These are phyloP conservation scores for Daboia siamensis DNA, from an alignment of 2,113 vertebrate species.

Conservation along the genomic window DNA sequence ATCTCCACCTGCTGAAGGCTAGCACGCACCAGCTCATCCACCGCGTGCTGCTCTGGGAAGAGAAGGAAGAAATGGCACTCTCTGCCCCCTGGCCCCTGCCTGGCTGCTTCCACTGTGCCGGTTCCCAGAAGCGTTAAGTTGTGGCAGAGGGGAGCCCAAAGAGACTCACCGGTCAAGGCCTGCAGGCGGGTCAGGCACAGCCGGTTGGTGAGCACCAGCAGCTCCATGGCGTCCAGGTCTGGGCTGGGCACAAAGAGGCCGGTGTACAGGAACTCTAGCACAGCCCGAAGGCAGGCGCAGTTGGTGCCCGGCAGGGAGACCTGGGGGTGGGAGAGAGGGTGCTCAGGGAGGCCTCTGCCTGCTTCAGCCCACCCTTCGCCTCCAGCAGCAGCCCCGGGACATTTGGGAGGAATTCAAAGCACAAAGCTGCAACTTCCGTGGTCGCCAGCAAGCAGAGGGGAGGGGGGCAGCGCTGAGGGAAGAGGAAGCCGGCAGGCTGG, in stretches of 20 bases:
- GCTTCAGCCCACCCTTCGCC: too few species aligned
- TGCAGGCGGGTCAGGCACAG: slow-evolving; percentile 85
- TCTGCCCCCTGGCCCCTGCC: too few species aligned
- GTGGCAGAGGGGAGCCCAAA: background rate
- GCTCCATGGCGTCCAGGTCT: slow-evolving; percentile 79
- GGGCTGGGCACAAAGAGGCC: slow-evolving; percentile 75
- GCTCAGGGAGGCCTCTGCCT: background rate
- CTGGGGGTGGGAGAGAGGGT: slow-evolving; percentile 52
- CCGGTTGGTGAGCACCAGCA: slow-evolving; percentile 82
- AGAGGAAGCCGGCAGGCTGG: background rate
- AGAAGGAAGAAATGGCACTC: background rate
- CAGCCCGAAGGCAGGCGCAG: slow-evolving; percentile 76
- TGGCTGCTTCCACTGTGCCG: background rate
- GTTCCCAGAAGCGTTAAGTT: background rate
- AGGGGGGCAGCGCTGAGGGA: background rate
- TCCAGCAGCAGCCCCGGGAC: too few species aligned
- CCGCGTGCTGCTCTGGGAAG: slow-evolving; percentile 79
- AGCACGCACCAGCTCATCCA: slow-evolving; percentile 79
- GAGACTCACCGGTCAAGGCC: slow-evolving; percentile 78
- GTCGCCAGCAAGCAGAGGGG: background rate
- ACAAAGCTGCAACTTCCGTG: background rate
- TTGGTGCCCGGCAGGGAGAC: slow-evolving; percentile 82
- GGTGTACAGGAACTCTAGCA: slow-evolving; percentile 87
- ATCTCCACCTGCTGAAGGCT: slow-evolving; percentile 79
- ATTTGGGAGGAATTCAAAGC: background rate